These are phyloP conservation scores for Leucoraja erinaceus DNA, from an alignment of 2,113 vertebrate genomes.

Conservation along the genomic window DNA sequence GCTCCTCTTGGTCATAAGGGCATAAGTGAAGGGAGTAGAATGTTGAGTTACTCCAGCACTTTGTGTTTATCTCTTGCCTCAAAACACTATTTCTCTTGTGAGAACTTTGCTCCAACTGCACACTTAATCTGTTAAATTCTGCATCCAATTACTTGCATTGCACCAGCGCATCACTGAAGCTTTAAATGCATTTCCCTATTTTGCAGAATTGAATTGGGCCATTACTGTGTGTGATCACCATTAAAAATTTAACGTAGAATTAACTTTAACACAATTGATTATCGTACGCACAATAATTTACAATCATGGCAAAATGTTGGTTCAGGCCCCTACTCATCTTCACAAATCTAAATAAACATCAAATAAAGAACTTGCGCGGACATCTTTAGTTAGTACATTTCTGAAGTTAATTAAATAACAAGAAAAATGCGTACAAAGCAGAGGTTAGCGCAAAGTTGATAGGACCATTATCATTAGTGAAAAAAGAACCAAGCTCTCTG, in stretches of 20 bases:
- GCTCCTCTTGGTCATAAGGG: no score
- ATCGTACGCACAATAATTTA: background rate
- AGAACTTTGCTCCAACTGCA: background rate
- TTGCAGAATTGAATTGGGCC: background rate
- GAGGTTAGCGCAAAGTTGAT: background rate
- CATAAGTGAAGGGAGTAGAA: no score
- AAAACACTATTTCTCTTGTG: background rate
- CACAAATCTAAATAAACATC: background rate
- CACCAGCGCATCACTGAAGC: background rate
- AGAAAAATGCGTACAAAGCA: background rate
- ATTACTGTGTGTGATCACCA: background rate
- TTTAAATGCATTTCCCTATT: background rate
- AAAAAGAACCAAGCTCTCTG: background rate
- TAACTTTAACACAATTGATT: background rate
- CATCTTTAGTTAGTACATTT: background rate
- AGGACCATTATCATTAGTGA: background rate
- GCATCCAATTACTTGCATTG: constrained; percentile 25
- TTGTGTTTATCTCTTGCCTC: background rate
- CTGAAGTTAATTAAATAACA: background rate
- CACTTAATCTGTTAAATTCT: background rate
- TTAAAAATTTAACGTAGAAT: background rate
- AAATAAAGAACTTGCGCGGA: background rate
- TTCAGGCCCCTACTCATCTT: background rate
- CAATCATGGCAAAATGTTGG: background rate
- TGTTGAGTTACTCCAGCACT: no score